Base-by-base conservation (phyloP, 2,113 vertebrate species). In the Limnothrissa miodon region DNA sequence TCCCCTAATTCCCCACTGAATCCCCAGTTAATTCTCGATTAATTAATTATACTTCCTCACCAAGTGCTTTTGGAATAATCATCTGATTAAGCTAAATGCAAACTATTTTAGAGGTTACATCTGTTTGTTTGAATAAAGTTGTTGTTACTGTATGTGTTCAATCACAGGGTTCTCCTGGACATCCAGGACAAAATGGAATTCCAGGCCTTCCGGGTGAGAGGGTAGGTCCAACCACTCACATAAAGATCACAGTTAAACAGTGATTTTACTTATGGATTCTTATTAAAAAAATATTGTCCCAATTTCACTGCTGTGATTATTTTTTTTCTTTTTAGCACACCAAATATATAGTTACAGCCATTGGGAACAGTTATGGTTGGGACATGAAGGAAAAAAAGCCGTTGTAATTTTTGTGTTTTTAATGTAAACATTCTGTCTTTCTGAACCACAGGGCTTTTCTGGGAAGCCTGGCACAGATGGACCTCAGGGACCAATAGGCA, bases 401-500 rank as follows among this genome's bases (percentile, higher is more conserved):
- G 44, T 45, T 23, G 17, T 78, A 6, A 13, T 3, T 74, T 82
- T 45, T 79, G 2, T 11, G 6, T 79, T 36, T 29, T 74, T 36
- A 84, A 66, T 19, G 5, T 81, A 81, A 70, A 45, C 70, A n/a
- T 33, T 79, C 15, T 85, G 10, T 79, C 79, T 79, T 53, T 39
- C 88, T 74, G 66, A 74, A 74, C 66, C 4, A 74, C 29, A 96
- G 96, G 96, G 96, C 1, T 89, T 95, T 74, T 90, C 92, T 23
- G 96, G 96, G n/a, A 94, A 95, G 86, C 88, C 87, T 0, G 95
- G 95, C 29, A 17, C 39, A 0, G 89, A 90, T 11, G 96, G 96
- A 53, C 90, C 84, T 0, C 96, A 96, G 81, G 96, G 96, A 82
- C 88, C 90, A 42, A 94, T 96, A 15, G 96, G 96, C 86, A 89